Evolutionary conservation across 2,113 vertebrate genomes (phyloP).

Genomic region (Albula goreensis): DNA sequence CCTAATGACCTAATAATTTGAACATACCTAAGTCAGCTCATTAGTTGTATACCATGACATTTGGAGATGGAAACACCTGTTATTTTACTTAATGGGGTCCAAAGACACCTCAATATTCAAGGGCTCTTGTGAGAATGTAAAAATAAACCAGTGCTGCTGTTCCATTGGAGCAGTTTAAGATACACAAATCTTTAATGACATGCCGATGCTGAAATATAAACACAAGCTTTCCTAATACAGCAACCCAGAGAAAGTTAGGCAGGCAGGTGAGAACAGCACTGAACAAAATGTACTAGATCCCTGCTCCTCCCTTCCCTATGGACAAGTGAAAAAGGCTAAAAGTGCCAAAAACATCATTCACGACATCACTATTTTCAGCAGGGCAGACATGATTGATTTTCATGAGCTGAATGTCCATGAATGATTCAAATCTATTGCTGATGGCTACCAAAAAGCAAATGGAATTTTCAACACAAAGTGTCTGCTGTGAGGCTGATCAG

Average conservation of each 20-base stretch:
- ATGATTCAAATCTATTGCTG: not conserved
- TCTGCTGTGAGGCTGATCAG: not conserved
- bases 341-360: not conserved
- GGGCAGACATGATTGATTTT: not conserved
- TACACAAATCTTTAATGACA: slow-evolving; percentile 54
- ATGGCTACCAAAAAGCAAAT: not conserved
- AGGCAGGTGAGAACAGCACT: slow-evolving; percentile 41
- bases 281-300: slow-evolving; percentile 55
- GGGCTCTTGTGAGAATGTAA: slow-evolving; percentile 37
- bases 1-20: slow-evolving; percentile 71
- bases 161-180: slow-evolving; percentile 45
- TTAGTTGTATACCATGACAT: slow-evolving; percentile 59
- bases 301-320: slow-evolving; percentile 46
- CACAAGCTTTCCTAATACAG: slow-evolving; percentile 51
- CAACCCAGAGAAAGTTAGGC: slow-evolving; percentile 48
- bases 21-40: slow-evolving; percentile 65
- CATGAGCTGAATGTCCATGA: not conserved
- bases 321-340: slow-evolving; percentile 48
- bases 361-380: not conserved
- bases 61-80: slow-evolving; percentile 65
- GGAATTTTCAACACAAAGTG: not conserved
- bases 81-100: slow-evolving; percentile 63
- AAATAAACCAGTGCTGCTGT: slow-evolving; percentile 55
- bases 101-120: slow-evolving; percentile 49
- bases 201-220: slow-evolving; percentile 55